phyloP scores from a whole-genome alignment of 2,888 invertebrate species.

The Mechanitis messenoides region DNA sequence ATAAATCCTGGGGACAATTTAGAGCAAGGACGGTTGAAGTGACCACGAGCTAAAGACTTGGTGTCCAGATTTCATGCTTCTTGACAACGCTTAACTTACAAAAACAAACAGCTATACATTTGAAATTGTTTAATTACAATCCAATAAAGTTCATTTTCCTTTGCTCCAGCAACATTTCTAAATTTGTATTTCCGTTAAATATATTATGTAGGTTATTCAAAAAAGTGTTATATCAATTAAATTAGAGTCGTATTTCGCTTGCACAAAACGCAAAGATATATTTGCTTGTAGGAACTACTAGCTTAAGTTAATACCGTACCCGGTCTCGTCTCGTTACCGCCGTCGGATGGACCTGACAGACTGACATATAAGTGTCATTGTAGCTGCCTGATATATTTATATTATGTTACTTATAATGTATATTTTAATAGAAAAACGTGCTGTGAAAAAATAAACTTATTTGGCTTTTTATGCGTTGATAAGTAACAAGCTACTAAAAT shows the following conservation, averaged over 20 bases:
- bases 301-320: slow-evolving; percentile 56
- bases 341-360: slow-evolving; percentile 44
- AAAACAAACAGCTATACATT: slow-evolving; percentile 2
- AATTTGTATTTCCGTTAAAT: slow-evolving; percentile 30
- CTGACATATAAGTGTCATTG: slow-evolving; percentile 25
- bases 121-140: background rate
- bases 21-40: slow-evolving; percentile 48
- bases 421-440: background rate
- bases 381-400: background rate
- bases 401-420: background rate
- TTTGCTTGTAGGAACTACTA: slow-evolving; percentile 34
- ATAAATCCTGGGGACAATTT: slow-evolving; percentile 69
- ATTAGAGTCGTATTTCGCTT: slow-evolving; percentile 15
- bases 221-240: slow-evolving; percentile 7
- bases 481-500: no score
- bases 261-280: slow-evolving; percentile 8
- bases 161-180: slow-evolving; percentile 17
- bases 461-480: no score
- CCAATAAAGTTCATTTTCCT: slow-evolving; percentile 35
- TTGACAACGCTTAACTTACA: slow-evolving; percentile 51
- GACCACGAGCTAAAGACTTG: slow-evolving; percentile 54
- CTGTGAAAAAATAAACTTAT: no score
- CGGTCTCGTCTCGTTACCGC: slow-evolving; percentile 60
- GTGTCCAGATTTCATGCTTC: slow-evolving; percentile 54
- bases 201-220: background rate